Percentiles rank a stretch among this genome's conserved stretches.
Evolutionary conservation across 1,140 invertebrate species (phyloP).

Genomic region (Drosophila paulistorum): DNA sequence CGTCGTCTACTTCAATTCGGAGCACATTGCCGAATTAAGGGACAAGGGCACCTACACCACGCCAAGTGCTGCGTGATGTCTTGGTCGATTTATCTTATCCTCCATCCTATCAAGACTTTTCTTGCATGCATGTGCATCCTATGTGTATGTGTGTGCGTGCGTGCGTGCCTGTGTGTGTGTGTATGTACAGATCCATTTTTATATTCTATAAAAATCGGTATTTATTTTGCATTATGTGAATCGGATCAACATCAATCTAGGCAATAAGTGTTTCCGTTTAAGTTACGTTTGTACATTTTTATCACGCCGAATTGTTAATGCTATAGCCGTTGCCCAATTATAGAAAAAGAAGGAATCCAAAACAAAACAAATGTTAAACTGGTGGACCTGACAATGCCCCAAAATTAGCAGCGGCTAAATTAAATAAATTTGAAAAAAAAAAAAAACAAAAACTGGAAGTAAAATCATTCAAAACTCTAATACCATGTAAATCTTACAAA

Average conservation of each 20-base stretch:
- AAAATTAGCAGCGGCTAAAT: neutral
- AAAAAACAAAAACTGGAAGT: neutral
- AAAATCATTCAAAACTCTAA: neutral
- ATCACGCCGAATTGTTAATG: conserved; percentile 30
- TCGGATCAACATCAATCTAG: conserved; percentile 19
- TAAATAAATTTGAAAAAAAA: conserved; percentile 3
- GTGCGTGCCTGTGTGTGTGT: neutral
- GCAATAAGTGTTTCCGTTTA: conserved; percentile 67
- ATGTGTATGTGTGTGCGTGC: conserved; percentile 1
- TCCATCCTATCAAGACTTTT: conserved; percentile 1
- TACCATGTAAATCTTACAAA: too few species aligned
- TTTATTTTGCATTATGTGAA: conserved; percentile 2
- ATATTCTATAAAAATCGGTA: neutral
- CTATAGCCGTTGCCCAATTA: conserved; percentile 8
- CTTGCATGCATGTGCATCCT: neutral
- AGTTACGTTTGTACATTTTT: conserved; percentile 55
- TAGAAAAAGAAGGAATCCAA: neutral
- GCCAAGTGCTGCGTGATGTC: neutral
- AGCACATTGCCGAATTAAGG: conserved; percentile 88
- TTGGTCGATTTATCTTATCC: neutral
- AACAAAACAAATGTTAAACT: neutral
- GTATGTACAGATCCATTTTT: conserved; percentile 4
- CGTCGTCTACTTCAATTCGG: conserved; percentile 94
- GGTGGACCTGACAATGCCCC: neutral
- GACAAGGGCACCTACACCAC: neutral